These are phyloP conservation scores for Apostichopus californicus DNA, from an alignment of 35 echinoderm and acorn worm species.

Conservation along the genomic window DNA sequence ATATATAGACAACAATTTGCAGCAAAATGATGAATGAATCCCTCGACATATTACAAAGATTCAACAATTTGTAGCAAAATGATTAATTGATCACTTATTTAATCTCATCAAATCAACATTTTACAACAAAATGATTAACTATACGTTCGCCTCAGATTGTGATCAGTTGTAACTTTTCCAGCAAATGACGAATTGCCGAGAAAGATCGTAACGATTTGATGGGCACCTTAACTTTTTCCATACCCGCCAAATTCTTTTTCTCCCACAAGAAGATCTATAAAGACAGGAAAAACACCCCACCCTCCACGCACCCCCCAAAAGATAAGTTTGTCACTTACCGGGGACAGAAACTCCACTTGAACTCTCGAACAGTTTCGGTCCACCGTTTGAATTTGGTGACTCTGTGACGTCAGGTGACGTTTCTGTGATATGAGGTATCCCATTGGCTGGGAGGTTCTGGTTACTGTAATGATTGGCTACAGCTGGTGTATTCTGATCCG, in stretches of 20 bases:
- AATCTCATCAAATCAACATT: too few species aligned
- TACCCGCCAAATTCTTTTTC: neutral
- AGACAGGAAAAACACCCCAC: neutral
- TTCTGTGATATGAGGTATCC: conserved; percentile 47
- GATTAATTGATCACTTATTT: too few species aligned
- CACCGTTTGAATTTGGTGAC: conserved; percentile 33
- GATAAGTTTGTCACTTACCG: neutral
- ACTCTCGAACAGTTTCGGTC: conserved; percentile 30
- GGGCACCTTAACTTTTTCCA: neutral
- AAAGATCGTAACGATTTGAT: too few species aligned
- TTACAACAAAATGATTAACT: too few species aligned
- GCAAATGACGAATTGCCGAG: too few species aligned
- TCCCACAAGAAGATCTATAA: neutral
- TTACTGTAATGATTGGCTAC: conserved; percentile 27
- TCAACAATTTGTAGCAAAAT: too few species aligned
- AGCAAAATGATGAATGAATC: too few species aligned
- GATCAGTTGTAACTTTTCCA: too few species aligned
- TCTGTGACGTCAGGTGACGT: neutral
- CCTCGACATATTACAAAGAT: too few species aligned
- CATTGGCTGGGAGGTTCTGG: conserved; percentile 22
- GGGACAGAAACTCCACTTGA: conserved; percentile 40
- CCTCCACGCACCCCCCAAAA: neutral
- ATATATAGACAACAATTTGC: too few species aligned
- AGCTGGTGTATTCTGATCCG: conserved; percentile 21
- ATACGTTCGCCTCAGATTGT: too few species aligned